Evolutionary conservation across 2,888 invertebrate genomes (phyloP), one percentile per base, ranked within the genome.

Genomic region (Falcaria lacertinaria): DNA sequence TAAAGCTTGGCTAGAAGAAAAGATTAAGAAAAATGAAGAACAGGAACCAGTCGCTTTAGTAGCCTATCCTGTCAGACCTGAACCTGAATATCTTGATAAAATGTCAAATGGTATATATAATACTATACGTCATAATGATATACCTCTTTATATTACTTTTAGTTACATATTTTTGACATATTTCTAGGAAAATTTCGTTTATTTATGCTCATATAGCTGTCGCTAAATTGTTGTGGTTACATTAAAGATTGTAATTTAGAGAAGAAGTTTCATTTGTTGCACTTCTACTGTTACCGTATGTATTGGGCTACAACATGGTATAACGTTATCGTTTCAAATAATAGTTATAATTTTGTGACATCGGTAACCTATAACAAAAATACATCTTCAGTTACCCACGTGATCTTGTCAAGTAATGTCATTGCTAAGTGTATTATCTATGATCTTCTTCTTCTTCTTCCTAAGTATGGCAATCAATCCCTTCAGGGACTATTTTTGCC

Each of bases 1-100:
- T 49, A 86, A 79, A 56, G 63, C 74, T 34, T 88, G 88, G 88
- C 50, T 88, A 39, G 78, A 79, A 33, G 82, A 83, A 41, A 80
- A 69, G 62, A 82, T 87, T 41, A 60, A 57, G 41, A 81, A 79
- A 51, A 77, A 80, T 42, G 79, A 78, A 45, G 75, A 76, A 41
- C 59, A 63, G 43, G 67, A 69, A 46, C 50, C 48, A 32, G 47
- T 55, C 4, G 41, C 48, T 8, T 64, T 87, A 22, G 50, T 58
- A 25, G 57, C 52, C 8, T 86, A 69, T 60, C 87, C 87, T 4
- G 36, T 57, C 2, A 68, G 65, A 45, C 76, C 78, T 17, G 37
- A 45, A 40, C 6, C 61, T 15, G 52, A 57, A 25, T 49, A 54
- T 25, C 37, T 53, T 43, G 67, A 69, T 49, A 59, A 54, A 46